Evolutionary conservation across 2,113 vertebrate genomes (phyloP), one percentile per base, ranked within the genome.

Genomic region (Puntigrus tetrazona): DNA sequence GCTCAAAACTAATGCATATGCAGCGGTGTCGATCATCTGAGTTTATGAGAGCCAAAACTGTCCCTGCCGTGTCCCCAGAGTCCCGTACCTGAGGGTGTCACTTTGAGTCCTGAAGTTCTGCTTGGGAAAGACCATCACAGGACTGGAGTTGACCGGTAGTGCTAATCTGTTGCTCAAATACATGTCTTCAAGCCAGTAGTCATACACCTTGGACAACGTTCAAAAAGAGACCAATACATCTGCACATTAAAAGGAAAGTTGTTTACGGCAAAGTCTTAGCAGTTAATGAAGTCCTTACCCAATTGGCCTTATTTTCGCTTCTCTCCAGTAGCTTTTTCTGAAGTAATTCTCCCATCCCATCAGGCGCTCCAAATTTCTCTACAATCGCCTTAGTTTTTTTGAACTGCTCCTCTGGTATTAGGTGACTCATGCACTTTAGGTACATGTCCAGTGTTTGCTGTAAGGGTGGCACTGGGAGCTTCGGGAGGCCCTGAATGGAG

Each of bases 121-220:
- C 50, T 29, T 92, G 63, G 96, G 94, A 89, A 99, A 98, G 87
- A 97, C 95, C 90, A 99, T 94, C 9, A 93, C 97, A 0, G 98
- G 97, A 87, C 96, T 99, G 89, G 97, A 99, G 92, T 99, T 96
- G 86, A 98, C 94, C 1, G 97, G 96, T 78, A 99, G 94, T 84
- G 97, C 92, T 86, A 96, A 88, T 69, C 96, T 95, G 92, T 97
- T 99, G 89, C 94, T 96, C 86, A 99, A 94, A 90, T 99, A 99
- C 97, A 99, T 98, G 92, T 99, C 97, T 31, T 97, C 96, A 70
- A 99, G 91, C 98, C 98, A 99, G 90, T 97, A 99, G 61, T 96
- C 92, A 77, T 96, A 95, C 80, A 98, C 95, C 97, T 99, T 79
- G 50, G 81, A 74, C 87, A 65, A 31, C 11, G 10, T 88, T 10